Base-by-base conservation (phyloP, 2,888 invertebrate genomes). In the Atrina japonica region DNA sequence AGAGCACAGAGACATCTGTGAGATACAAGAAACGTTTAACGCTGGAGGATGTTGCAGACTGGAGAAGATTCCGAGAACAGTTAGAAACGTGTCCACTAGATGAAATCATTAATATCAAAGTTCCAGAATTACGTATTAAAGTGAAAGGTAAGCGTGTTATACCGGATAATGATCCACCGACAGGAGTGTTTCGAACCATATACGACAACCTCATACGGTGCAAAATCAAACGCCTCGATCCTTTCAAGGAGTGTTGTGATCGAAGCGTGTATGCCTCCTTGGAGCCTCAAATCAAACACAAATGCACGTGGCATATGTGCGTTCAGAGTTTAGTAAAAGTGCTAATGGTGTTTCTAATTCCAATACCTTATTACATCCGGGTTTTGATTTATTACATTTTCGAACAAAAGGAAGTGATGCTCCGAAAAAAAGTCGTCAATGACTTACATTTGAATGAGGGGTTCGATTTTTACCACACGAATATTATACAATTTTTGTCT, bases 201-300 rank as follows among this genome's bases (percentile, higher is more conserved):
- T 87, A 84, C 55, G 86, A 86, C 61, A 87, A 86, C 71, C 60
- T 87, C 5, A 66, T 87, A 50, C 78, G 85, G 3, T 89, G 89
- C 69, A 88, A 88, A 72, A 76, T 89, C 0, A 81, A 85, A 58
- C 75, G 83, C 3, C 65, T 89, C 0, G 83, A 85, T 6, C 88
- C 89, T 0, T 89, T 90, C 68, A 77, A 70, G 7, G 82, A 83
- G 9, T 89, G 89, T 60, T 89, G 89, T 70, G 80, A 84, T 56
- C 75, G 77, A 23, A 87, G 87, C 66, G 74, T 88, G 25, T 87
- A 80, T 55, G 86, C 85, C 0, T 78, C 77, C 1, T 72, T 84
- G 61, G 82, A 81, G 27, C 76, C 81, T 1, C 76, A 77, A 1
- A 78, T 84, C 23, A 66, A 77, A 11, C 80, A 77, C 47, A 80